Percentiles rank a stretch among this genome's conserved stretches.
Conservation (phyloP, 2,888 invertebrate species). For the Orchesella flavescens region DNA sequence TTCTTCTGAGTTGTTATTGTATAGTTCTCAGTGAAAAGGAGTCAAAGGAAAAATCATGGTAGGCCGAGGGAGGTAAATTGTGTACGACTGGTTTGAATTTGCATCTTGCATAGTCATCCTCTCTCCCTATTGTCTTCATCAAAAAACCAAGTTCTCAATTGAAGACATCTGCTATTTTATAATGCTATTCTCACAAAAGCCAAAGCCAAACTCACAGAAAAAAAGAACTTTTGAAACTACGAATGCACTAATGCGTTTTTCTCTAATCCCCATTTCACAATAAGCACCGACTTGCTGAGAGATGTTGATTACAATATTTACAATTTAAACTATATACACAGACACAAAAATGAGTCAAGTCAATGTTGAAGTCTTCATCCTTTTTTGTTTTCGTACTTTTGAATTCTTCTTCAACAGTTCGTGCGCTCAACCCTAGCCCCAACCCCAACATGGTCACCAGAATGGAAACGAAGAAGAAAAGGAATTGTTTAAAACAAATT, state of each 20-base stretch:
- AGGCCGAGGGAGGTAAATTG: slow-evolving; percentile 57
- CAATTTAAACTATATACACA: too few relatives aligned
- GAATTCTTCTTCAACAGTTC: not conserved
- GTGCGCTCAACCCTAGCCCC: slow-evolving; percentile 14
- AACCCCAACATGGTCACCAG: slow-evolving; percentile 13
- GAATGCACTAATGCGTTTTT: slow-evolving; percentile 2
- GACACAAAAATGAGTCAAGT: too few relatives aligned
- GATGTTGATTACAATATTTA: too few relatives aligned
- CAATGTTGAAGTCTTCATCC: not conserved
- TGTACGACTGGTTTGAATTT: slow-evolving; percentile 48
- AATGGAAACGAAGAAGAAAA: not conserved
- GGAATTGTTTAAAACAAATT: not conserved
- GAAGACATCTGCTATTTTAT: slow-evolving; percentile 39
- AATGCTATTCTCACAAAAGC: too few relatives aligned
- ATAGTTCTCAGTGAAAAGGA: slow-evolving; percentile 1
- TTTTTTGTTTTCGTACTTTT: not conserved
- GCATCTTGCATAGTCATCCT: slow-evolving; percentile 50
- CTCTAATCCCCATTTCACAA: not conserved
- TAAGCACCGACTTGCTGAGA: not conserved
- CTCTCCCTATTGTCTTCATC: slow-evolving; percentile 47
- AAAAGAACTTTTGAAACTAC: slow-evolving; percentile 17
- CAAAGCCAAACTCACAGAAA: slow-evolving; percentile 28
- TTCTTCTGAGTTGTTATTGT: slow-evolving; percentile 9
- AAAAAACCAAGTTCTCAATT: slow-evolving; percentile 5
- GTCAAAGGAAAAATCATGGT: slow-evolving; percentile 9